phyloP scores from a whole-genome alignment of 2,888 invertebrate species.

The Clivina fossor region DNA sequence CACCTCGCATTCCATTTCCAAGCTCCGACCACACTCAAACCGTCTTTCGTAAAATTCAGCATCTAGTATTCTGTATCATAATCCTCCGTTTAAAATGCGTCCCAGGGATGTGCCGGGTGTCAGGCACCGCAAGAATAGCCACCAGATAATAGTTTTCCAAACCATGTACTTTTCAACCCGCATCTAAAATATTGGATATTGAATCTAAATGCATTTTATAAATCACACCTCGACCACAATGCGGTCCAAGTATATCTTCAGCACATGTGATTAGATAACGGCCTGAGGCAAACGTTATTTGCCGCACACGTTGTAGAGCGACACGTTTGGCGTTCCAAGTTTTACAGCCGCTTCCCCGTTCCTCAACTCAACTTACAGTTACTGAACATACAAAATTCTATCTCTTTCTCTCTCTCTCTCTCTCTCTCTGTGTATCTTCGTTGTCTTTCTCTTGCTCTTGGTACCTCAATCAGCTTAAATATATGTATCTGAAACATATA shows the following conservation, averaged over 20 bases:
- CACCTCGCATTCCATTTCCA: too few species aligned
- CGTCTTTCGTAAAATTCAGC: too few species aligned
- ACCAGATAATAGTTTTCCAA: slow-evolving; percentile 45
- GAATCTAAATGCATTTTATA: slow-evolving; percentile 49
- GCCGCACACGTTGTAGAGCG: not conserved
- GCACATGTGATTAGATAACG: slow-evolving; percentile 29
- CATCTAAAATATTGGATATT: slow-evolving; percentile 47
- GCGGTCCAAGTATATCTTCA: slow-evolving; percentile 36
- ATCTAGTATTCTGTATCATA: slow-evolving; percentile 4
- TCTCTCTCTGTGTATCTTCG: too few species aligned
- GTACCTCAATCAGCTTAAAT: slow-evolving; percentile 6
- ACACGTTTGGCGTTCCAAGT: not conserved
- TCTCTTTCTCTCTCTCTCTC: too few species aligned
- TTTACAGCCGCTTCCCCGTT: too few species aligned
- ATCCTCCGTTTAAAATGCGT: slow-evolving; percentile 10
- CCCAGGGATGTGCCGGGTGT: not conserved
- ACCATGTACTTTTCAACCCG: slow-evolving; percentile 44
- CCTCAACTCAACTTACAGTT: too few species aligned
- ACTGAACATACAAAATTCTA: too few species aligned
- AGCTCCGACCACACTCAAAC: too few species aligned
- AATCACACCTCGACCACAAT: slow-evolving; percentile 50
- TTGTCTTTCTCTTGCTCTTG: too few species aligned
- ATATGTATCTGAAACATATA: slow-evolving; percentile 22
- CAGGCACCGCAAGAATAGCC: slow-evolving; percentile 20
- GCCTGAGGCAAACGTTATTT: not conserved